Conservation (phyloP, 2,113 vertebrate genomes). For the Pygoscelis adeliae region DNA sequence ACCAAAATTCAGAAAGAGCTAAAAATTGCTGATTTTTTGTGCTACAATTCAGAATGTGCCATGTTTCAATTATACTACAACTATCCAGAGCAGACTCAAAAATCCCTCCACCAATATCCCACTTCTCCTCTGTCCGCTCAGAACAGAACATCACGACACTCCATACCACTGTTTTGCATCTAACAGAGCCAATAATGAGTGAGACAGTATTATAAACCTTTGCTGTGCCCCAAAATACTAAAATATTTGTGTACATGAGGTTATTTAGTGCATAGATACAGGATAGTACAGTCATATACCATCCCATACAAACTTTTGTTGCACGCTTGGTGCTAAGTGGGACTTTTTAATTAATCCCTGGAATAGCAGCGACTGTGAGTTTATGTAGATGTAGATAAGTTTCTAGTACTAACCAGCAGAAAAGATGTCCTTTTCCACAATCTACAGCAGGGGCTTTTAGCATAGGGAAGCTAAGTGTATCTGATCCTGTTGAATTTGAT, state of each 20-base stretch:
- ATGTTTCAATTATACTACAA: not conserved
- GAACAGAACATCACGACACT: not conserved
- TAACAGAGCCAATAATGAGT: not conserved
- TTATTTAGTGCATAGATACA: not conserved
- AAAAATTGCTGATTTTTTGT: not conserved
- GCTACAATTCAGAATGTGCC: not conserved
- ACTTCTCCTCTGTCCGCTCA: not conserved
- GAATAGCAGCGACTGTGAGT: not conserved
- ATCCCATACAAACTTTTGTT: not conserved
- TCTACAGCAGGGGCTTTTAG: constrained; percentile 95
- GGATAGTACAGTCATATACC: not conserved
- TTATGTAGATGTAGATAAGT: not conserved
- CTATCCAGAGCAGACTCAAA: not conserved
- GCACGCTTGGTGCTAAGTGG: not conserved
- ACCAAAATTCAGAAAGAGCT: not conserved
- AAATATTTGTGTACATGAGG: not conserved
- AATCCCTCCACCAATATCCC: not conserved
- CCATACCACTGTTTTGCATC: not conserved
- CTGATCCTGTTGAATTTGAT: constrained; percentile 82
- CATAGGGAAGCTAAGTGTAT: constrained; percentile 88
- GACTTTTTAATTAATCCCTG: not conserved
- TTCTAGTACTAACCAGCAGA: constrained; percentile 90
- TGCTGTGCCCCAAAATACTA: not conserved
- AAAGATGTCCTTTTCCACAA: constrained; percentile 96
- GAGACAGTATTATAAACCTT: not conserved